phyloP scores from a whole-genome alignment of 2,113 vertebrate genomes.

The Cochlearius cochlearius region DNA sequence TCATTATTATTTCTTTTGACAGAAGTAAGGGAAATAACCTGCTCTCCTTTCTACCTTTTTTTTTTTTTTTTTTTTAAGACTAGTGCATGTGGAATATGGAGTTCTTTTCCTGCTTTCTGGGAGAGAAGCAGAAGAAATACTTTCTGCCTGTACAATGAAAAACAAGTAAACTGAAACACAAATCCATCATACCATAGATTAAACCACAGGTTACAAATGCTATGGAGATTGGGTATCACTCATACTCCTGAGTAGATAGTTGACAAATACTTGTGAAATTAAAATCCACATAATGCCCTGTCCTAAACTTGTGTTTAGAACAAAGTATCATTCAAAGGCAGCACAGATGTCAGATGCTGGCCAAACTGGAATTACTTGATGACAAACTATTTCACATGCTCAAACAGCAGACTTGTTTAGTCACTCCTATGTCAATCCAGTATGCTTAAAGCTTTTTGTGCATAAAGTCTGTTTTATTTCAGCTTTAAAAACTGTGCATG shows the following conservation, averaged over 20 bases:
- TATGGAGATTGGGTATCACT: background rate
- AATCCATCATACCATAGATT: background rate
- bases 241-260: background rate
- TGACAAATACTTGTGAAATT: background rate
- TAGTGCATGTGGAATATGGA: background rate
- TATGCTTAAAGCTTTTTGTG: background rate
- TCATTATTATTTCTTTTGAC: background rate
- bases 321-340: background rate
- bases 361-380: background rate
- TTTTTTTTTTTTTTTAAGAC: background rate
- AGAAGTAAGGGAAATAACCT: background rate
- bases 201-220: background rate
- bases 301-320: background rate
- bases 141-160: background rate
- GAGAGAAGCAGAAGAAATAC: background rate
- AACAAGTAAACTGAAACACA: background rate
- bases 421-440: background rate
- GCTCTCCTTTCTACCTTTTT: background rate
- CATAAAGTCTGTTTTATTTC: background rate
- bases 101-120: background rate
- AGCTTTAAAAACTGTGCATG: background rate
- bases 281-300: background rate
- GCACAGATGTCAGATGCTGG: background rate
- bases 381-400: background rate
- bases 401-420: background rate